Base-by-base conservation (phyloP, 2,113 vertebrate genomes). In the Tursiops truncatus region DNA sequence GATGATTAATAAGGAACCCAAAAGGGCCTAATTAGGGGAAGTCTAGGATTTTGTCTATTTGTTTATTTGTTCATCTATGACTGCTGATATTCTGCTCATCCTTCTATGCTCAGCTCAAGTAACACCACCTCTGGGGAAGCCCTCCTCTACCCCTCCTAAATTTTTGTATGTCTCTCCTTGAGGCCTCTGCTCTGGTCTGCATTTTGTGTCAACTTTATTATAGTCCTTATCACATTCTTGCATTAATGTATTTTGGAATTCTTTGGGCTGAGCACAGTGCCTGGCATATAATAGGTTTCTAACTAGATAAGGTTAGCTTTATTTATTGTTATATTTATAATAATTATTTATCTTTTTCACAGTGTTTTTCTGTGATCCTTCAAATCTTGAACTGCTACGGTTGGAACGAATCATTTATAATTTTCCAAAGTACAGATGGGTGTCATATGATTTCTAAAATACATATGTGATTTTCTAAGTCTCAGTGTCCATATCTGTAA, bases 191-290 rank as follows among this genome's bases (percentile, higher is more conserved):
- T 56, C 15, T 73, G n/a, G 21, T n/a, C 14, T 91, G 70, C 28
- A 74, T 84, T 88, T 94, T 77, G 56, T 84, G 58, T 68, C 56
- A 91, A 80, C 18, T 91, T 50, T 92, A 26, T 86, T 62, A 25
- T 25, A 74, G 33, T 38, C 38, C 14, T 99, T 99, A 97, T 99
- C 99, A 99, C 99, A 98, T 98, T 99, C 99, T 97, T 99, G 99
- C 85, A 99, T 99, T 96, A 25, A 50, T 62, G 6, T 94, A 87
- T 56, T 79, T 84, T 89, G 89, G 77, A 44, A 77, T 84, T 76
- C 11, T 50, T 47, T 94, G 58, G 62, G 21, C 60, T 76, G 50
- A 91, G 50, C 25, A 77, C 31, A 83, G n/a, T 53, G 15, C 23
- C 26, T 76, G 67, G 20, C 26, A 20, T 82, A 70, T 77, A 56